phyloP scores from a whole-genome alignment of 2,113 vertebrate species.

The Heterocephalus glaber region DNA sequence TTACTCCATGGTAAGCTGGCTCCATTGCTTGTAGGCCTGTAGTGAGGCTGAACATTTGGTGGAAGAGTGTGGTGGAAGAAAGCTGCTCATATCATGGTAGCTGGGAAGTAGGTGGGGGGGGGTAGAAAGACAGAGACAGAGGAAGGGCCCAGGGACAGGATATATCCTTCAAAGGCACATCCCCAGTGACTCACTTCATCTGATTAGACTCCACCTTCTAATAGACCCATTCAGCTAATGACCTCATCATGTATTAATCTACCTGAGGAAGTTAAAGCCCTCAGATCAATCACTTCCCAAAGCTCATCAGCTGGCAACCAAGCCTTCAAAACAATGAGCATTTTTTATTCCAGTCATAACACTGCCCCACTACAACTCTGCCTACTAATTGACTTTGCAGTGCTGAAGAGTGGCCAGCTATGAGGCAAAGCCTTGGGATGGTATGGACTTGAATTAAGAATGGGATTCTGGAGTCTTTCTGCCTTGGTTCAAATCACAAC shows the following conservation, averaged over 20 bases:
- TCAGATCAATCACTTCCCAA: neutral
- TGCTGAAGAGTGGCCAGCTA: neutral
- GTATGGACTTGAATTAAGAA: neutral
- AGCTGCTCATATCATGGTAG: neutral
- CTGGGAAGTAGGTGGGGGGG: neutral
- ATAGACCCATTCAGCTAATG: neutral
- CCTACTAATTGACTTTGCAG: rapidly evolving
- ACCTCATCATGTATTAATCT: neutral
- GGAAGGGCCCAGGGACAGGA: neutral
- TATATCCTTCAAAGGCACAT: neutral
- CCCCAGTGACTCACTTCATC: neutral
- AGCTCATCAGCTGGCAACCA: neutral
- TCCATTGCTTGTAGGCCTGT: neutral
- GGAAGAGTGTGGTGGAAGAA: neutral
- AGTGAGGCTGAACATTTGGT: neutral
- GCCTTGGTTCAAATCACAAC: neutral
- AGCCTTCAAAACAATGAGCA: neutral
- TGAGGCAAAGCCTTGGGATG: neutral
- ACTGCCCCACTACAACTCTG: too few relatives aligned
- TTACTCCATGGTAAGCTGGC: neutral
- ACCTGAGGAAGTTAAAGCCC: neutral
- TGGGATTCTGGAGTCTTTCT: neutral
- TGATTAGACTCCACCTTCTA: neutral
- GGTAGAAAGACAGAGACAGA: neutral
- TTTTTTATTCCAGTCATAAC: neutral